Evolutionary conservation across 2,113 vertebrate species (phyloP).

Genomic region (Clupea harengus): DNA sequence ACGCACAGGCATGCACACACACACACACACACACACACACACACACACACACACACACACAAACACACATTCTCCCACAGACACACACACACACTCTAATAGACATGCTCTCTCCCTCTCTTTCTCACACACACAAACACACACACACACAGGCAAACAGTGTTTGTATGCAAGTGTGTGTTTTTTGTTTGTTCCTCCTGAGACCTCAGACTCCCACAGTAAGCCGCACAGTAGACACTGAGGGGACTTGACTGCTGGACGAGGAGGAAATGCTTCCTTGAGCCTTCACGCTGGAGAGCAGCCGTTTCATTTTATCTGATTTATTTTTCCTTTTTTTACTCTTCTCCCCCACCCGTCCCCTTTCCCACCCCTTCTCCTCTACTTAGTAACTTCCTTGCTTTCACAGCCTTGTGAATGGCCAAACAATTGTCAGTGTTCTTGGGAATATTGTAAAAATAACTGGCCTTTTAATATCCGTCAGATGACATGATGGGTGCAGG

Average conservation of each 20-base stretch:
- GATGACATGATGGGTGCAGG: background rate
- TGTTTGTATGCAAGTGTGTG: background rate
- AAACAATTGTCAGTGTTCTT: background rate
- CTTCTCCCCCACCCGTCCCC: constrained; percentile 37
- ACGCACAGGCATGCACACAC: background rate
- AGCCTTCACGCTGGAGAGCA: constrained; percentile 27
- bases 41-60: background rate
- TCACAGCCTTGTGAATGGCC: background rate
- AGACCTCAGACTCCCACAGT: background rate
- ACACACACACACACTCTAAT: background rate
- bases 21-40: background rate
- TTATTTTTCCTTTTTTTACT: constrained; percentile 53
- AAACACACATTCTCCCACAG: background rate
- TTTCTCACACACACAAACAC: background rate
- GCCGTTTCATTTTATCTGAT: background rate
- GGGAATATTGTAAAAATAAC: constrained; percentile 17
- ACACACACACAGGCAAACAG: background rate
- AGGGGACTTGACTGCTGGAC: background rate
- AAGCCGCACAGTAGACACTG: background rate
- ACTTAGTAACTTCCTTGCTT: constrained; percentile 1
- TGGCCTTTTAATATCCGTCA: constrained; percentile 10
- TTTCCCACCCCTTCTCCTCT: constrained; percentile 45
- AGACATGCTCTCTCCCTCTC: background rate
- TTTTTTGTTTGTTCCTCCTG: background rate
- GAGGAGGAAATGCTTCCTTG: constrained; percentile 23